Conservation (phyloP, 2,113 vertebrate genomes). For the Cranoglanis bouderius region DNA sequence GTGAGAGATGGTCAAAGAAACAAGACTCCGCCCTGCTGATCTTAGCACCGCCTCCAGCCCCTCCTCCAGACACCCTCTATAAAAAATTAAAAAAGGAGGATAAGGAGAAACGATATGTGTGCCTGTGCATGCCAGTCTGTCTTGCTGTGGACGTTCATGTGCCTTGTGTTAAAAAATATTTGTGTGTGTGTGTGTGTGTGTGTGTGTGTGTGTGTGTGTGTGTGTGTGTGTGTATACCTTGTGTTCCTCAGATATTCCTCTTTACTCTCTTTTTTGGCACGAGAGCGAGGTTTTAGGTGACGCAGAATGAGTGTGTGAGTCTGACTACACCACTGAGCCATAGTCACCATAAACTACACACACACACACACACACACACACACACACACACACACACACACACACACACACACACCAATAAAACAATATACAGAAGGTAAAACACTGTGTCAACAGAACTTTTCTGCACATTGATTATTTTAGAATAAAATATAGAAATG, state of each 20-base stretch:
- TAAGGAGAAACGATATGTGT: background rate
- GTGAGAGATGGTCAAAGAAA: slow-evolving; percentile 83
- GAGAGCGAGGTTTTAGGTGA: slow-evolving; percentile 85
- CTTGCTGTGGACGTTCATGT: background rate
- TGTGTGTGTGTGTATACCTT: slow-evolving; percentile 70
- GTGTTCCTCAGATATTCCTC: slow-evolving; percentile 88
- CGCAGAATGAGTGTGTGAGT: slow-evolving; percentile 86
- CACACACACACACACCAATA: slow-evolving; percentile 33
- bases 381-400: slow-evolving; percentile 47
- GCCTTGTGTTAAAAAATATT: background rate
- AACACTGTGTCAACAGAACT: background rate
- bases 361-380: slow-evolving; percentile 44
- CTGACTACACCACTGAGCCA: slow-evolving; percentile 93
- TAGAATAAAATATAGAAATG: background rate
- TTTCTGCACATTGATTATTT: background rate
- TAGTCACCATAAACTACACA: slow-evolving; percentile 83
- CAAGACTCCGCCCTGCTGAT: slow-evolving; percentile 85
- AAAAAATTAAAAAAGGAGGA: slow-evolving; percentile 36
- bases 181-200: background rate
- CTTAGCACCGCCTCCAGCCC: slow-evolving; percentile 89
- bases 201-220: slow-evolving; percentile 14
- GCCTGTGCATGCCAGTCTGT: background rate
- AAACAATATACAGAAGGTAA: background rate
- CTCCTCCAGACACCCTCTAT: slow-evolving; percentile 83
- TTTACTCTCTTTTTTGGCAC: slow-evolving; percentile 80